Conservation (phyloP, 2,113 vertebrate genomes). For the Dolichotis patagonum region DNA sequence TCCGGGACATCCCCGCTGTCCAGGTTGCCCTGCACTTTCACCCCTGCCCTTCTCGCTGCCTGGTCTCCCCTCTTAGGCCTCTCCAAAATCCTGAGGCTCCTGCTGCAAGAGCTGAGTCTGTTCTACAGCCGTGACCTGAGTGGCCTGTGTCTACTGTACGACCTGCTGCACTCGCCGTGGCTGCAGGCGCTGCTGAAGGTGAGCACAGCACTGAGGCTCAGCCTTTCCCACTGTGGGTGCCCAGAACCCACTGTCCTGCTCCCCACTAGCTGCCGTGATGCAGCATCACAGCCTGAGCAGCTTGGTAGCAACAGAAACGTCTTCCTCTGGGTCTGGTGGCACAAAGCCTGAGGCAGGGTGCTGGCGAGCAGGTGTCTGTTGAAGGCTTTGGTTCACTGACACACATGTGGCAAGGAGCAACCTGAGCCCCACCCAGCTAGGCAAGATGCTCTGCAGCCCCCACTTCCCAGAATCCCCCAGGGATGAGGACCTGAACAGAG, state of each 20-base stretch:
- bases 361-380: neutral
- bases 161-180: conserved; percentile 92
- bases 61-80: conserved; percentile 83
- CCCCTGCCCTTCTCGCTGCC: neutral
- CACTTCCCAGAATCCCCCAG: neutral
- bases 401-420: neutral
- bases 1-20: rapidly evolving
- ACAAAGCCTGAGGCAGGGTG: neutral
- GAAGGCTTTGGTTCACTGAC: neutral
- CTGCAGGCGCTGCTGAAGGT: conserved; percentile 96
- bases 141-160: conserved; percentile 89
- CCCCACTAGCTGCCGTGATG: neutral
- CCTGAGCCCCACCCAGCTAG: neutral
- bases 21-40: too few relatives aligned
- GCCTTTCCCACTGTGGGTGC: neutral
- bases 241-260: rapidly evolving
- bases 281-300: neutral
- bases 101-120: conserved; percentile 90
- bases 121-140: conserved; percentile 90
- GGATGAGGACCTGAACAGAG: too few relatives aligned
- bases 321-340: neutral
- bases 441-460: neutral
- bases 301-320: neutral
- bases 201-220: rapidly evolving
- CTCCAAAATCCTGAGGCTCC: conserved; percentile 90